A percentile compares a stretch with the other conserved stretches of the same genome.
These are phyloP conservation scores for Ophioninae sp. DNA, from an alignment of 2,888 invertebrate genomes.

Conservation along the genomic window DNA sequence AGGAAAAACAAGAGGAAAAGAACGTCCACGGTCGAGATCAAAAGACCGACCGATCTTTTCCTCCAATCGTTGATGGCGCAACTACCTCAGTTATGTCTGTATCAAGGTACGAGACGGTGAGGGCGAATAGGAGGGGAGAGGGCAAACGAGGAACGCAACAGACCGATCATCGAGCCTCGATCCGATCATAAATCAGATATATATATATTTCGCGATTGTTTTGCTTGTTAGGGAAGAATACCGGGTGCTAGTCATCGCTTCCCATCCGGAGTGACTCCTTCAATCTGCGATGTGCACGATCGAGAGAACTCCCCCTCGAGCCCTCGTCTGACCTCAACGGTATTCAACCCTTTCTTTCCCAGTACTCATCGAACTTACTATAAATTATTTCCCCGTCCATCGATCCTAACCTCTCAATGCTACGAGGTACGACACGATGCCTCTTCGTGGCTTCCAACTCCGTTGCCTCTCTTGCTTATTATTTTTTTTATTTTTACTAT, in stretches of 20 bases:
- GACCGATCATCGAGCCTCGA: slow-evolving; percentile 56
- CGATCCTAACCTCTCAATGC: slow-evolving; percentile 10
- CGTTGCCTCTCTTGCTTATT: background rate
- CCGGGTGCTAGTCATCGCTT: slow-evolving; percentile 37
- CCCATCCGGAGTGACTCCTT: slow-evolving; percentile 17
- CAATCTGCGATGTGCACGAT: slow-evolving; percentile 23
- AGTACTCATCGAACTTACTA: slow-evolving; percentile 29
- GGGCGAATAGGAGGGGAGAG: background rate
- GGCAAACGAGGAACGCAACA: background rate
- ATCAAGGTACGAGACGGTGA: slow-evolving; percentile 47
- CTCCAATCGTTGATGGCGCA: slow-evolving; percentile 19
- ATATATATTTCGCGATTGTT: slow-evolving; percentile 73
- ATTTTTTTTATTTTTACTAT: background rate
- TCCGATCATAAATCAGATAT: slow-evolving; percentile 72
- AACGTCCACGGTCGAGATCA: slow-evolving; percentile 36
- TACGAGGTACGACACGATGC: slow-evolving; percentile 20
- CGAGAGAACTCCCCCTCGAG: slow-evolving; percentile 18
- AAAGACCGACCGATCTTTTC: slow-evolving; percentile 49
- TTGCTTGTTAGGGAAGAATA: slow-evolving; percentile 73
- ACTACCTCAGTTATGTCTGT: slow-evolving; percentile 59
- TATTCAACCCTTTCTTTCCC: slow-evolving; percentile 58
- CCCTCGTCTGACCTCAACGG: slow-evolving; percentile 51
- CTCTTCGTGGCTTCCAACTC: slow-evolving; percentile 20
- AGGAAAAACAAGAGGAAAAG: background rate
- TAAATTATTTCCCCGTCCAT: slow-evolving; percentile 52